phyloP scores from a whole-genome alignment of 2,888 invertebrate species.

The Lysandra coridon region DNA sequence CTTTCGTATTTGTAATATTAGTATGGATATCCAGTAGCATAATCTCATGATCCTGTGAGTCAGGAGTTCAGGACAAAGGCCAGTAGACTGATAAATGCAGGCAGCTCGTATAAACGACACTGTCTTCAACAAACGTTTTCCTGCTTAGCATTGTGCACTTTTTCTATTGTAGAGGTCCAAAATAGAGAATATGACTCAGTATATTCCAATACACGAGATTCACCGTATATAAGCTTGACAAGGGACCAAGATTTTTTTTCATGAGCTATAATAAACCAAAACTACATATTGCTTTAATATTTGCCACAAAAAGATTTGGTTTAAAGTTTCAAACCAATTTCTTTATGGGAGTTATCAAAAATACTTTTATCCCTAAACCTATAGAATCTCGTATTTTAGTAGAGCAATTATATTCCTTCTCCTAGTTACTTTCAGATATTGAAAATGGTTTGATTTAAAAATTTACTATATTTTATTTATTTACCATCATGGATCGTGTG shows the following conservation, averaged over 20 bases:
- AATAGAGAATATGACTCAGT: neutral
- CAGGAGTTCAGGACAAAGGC: constrained; percentile 15
- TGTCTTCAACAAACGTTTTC: constrained; percentile 21
- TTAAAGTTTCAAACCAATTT: too few species aligned
- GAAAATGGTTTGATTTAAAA: neutral
- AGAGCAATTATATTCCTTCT: too few species aligned
- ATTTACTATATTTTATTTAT: neutral
- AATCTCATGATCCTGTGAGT: neutral
- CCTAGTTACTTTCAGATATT: too few species aligned
- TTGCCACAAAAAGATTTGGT: too few species aligned
- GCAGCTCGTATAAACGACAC: constrained; percentile 22
- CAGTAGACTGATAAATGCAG: constrained; percentile 3
- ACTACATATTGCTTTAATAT: too few species aligned
- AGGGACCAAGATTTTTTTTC: too few species aligned
- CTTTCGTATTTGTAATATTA: too few species aligned
- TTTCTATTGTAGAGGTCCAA: neutral
- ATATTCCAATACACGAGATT: neutral
- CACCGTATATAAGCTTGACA: too few species aligned
- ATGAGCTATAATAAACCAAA: too few species aligned
- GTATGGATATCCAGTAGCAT: neutral
- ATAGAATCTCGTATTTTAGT: too few species aligned
- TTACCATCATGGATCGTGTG: neutral
- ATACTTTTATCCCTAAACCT: too few species aligned
- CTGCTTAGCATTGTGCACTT: constrained; percentile 12
- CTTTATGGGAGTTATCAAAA: too few species aligned